phyloP scores from a whole-genome alignment of 2,797 vertebrate species.

The Gambelia wislizenii region DNA sequence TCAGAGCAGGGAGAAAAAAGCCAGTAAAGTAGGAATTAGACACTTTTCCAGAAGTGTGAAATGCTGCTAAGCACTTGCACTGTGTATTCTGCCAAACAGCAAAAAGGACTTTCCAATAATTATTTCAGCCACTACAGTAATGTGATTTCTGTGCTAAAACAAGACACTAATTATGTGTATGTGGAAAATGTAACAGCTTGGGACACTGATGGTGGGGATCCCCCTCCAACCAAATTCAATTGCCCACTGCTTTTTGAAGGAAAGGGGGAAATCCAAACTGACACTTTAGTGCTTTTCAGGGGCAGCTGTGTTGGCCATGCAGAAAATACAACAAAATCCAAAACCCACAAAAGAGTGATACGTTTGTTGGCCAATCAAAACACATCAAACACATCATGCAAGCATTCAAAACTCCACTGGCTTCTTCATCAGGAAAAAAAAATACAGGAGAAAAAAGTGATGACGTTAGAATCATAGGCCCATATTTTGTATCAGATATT shows the following conservation, averaged over 20 bases:
- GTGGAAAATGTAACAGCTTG: constrained; percentile 16
- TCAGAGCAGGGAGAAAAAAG: background rate
- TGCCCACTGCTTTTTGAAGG: constrained; percentile 53
- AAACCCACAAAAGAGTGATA: no score
- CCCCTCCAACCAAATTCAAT: background rate
- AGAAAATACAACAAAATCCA: no score
- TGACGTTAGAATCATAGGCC: no score
- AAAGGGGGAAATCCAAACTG: constrained; percentile 16
- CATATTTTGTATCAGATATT: no score
- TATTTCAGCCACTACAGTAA: background rate
- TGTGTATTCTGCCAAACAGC: background rate
- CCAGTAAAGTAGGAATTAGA: background rate
- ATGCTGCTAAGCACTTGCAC: background rate
- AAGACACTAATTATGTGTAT: constrained; percentile 24
- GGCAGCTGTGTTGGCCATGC: no score
- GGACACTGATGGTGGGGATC: no score
- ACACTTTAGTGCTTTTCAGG: background rate
- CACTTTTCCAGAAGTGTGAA: background rate
- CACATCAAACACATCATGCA: no score
- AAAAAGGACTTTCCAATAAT: background rate
- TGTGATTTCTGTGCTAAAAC: background rate
- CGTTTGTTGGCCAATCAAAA: no score
- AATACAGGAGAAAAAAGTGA: no score
- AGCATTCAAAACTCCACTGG: no score
- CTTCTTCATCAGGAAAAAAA: no score